Base-by-base conservation (phyloP, 2,797 vertebrate species). In the Labeo calbasu region DNA sequence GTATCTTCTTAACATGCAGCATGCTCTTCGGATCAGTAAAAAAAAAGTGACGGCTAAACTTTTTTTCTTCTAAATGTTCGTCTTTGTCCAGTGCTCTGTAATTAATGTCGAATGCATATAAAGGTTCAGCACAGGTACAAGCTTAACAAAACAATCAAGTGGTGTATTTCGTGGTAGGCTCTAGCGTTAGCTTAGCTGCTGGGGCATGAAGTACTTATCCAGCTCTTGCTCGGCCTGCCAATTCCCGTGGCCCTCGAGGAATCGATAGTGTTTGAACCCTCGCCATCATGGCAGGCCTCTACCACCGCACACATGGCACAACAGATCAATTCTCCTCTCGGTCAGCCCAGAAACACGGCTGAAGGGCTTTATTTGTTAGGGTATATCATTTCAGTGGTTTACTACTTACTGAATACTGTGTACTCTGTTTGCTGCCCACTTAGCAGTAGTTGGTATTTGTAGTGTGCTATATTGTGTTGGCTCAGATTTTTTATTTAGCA, bases 241-340 rank as follows among this genome's bases (percentile, higher is more conserved):
- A 69, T 87, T 80, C 84, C 87, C 84, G 48, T 85, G 78, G 88
- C 79, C 82, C 81, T 86, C 63, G 77, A 79, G 82, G 81, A 89
- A 93, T 92, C 91, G 87, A 92, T 90, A 92, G 72, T 84, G 89
- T 93, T 92, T 92, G 90, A 93, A 92, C 83, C 86, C 85, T 86
- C 83, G 87, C 89, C 86, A 88, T 88, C 82, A 85, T 71, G 85
- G 84, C 86, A 77, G 23, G 63, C 79, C 79, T 79, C 78, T 66
- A 70, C 78, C 81, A 84, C 82, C 48, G 1, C 59, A 83, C 72
- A 84, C 79, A 87, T 77, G 83, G 72, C 66, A 77, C 65, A 86
- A 85, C 81, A 84, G 83, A 86, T 89, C 87, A 85, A 87, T 88
- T 86, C 81, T 63, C 73, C 81, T 80, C n/a, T 68, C 81, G 70